phyloP scores from a whole-genome alignment of 2,113 vertebrate genomes.

The Raphicerus campestris region DNA sequence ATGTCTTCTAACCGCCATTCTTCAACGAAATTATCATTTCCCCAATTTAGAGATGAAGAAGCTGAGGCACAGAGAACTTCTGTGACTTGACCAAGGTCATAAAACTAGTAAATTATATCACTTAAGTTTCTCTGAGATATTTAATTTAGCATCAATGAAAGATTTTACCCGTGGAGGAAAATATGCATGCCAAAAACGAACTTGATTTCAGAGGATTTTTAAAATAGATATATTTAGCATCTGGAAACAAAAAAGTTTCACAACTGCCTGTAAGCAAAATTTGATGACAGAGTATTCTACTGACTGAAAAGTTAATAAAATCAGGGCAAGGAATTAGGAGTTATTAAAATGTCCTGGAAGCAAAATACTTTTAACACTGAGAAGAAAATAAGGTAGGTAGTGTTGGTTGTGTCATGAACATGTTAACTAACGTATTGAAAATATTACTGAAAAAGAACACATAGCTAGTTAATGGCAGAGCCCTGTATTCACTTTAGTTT shows the following conservation, averaged over 20 bases:
- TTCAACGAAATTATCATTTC: neutral
- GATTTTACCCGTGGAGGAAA: neutral
- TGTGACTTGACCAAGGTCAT: neutral
- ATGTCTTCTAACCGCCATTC: neutral
- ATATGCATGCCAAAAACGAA: neutral
- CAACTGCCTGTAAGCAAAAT: neutral
- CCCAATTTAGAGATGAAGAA: neutral
- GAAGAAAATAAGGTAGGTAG: neutral
- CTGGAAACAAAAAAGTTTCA: neutral
- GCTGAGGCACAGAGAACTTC: neutral
- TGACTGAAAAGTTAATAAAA: neutral
- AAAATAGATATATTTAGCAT: neutral
- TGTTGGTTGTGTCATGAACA: neutral
- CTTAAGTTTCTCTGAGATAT: neutral
- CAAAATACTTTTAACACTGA: neutral
- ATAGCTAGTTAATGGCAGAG: neutral
- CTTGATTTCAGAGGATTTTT: neutral
- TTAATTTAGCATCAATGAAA: neutral
- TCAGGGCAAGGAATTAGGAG: neutral
- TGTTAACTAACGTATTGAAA: neutral
- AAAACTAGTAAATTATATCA: neutral
- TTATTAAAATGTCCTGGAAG: neutral
- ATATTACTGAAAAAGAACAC: neutral
- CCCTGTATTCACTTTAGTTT: neutral
- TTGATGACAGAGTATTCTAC: neutral